Evolutionary conservation across 2,797 vertebrate genomes (phyloP).

Genomic region (Phrynocephalus vlangalii): DNA sequence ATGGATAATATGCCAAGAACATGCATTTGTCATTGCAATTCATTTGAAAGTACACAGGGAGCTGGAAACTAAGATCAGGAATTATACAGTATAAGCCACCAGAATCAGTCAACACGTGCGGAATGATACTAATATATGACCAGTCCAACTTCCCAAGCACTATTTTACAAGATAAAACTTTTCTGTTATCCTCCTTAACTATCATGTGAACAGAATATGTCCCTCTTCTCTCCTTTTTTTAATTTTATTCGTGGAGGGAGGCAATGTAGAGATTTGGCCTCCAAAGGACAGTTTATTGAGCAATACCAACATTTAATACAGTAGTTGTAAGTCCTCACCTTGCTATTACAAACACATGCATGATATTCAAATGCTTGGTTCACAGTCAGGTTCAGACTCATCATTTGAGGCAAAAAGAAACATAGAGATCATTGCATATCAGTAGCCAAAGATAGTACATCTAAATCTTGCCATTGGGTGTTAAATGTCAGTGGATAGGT

Average conservation of each 20-base stretch:
- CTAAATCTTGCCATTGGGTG: neutral
- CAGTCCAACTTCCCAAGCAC: slow-evolving; percentile 22
- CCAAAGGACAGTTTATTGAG: neutral
- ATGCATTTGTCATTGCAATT: neutral
- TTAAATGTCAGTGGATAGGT: neutral
- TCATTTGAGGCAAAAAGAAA: neutral
- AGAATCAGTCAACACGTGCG: neutral
- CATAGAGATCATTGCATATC: slow-evolving; percentile 6
- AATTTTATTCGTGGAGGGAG: neutral
- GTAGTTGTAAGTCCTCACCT: slow-evolving; percentile 42
- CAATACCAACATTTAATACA: slow-evolving; percentile 14
- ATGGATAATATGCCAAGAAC: neutral
- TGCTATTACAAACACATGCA: neutral
- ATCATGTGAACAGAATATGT: slow-evolving; percentile 23
- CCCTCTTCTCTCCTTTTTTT: neutral
- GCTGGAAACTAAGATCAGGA: fast-evolving
- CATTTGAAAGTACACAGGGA: slow-evolving; percentile 12
- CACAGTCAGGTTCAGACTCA: neutral
- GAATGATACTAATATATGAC: neutral
- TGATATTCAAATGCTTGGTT: slow-evolving; percentile 35
- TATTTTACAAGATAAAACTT: slow-evolving; percentile 7
- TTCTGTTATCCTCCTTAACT: slow-evolving; percentile 17
- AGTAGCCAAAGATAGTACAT: fast-evolving
- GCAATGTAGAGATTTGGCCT: slow-evolving; percentile 1
- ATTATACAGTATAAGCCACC: neutral